Conservation (phyloP, 1,140 invertebrate species). For the Heliconius eleuchia region DNA sequence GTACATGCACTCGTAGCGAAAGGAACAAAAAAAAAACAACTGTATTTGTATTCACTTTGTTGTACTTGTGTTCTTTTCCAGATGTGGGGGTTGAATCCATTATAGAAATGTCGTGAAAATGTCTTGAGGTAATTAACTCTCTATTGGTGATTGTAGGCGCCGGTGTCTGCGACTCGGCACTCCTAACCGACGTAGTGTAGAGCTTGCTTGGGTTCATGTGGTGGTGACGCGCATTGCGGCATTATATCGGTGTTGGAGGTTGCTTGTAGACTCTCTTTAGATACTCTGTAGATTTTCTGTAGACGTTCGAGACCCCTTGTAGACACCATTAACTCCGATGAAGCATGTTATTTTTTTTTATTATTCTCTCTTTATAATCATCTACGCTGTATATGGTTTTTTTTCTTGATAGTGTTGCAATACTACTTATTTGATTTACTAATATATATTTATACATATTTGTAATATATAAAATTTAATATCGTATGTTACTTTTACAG, state of each 20-base stretch:
- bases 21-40: conserved; percentile 50
- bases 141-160: conserved; percentile 77
- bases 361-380: conserved; percentile 14
- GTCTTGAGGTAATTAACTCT: conserved; percentile 80
- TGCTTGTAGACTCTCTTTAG: conserved; percentile 14
- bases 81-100: conserved; percentile 81
- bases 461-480: neutral
- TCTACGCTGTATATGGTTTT: conserved; percentile 2
- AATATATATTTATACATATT: neutral
- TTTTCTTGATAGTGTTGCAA: neutral
- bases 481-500: neutral
- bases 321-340: conserved; percentile 10
- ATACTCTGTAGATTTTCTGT: conserved; percentile 9
- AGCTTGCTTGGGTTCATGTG: conserved; percentile 68
- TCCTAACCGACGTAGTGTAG: conserved; percentile 52
- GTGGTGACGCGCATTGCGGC: conserved; percentile 26
- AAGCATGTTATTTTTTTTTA: conserved; percentile 13
- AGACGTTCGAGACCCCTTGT: conserved; percentile 10
- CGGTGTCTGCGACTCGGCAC: conserved; percentile 24
- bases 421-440: neutral
- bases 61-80: conserved; percentile 82
- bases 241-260: conserved; percentile 25
- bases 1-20: conserved; percentile 59
- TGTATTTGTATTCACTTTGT: conserved; percentile 78
- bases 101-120: conserved; percentile 81